These are phyloP conservation scores for Amblyopsis rosae DNA, from an alignment of 2,113 vertebrate genomes.

Conservation along the genomic window DNA sequence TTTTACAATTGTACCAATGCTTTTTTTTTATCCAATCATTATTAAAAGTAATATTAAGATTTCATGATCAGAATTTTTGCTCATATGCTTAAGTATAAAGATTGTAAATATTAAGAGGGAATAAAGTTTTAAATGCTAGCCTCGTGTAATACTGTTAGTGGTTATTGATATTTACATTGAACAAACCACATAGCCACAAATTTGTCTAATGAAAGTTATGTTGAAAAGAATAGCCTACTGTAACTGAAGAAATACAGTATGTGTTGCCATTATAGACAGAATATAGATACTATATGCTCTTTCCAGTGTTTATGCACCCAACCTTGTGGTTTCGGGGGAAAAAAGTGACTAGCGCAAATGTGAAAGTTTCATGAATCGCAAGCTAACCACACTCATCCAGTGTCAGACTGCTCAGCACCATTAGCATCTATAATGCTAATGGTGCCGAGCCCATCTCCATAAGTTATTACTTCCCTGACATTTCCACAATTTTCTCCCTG, in stretches of 20 bases:
- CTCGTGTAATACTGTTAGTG: neutral
- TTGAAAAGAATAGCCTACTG: constrained; percentile 31
- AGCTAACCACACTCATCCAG: constrained; percentile 49
- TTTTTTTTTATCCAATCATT: constrained; percentile 1
- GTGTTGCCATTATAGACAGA: constrained; percentile 22
- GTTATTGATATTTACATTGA: too few relatives aligned
- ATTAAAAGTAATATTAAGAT: neutral
- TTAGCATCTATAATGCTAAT: constrained; percentile 38
- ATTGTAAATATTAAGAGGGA: neutral
- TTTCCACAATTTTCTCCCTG: constrained; percentile 20
- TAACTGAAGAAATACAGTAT: constrained; percentile 15
- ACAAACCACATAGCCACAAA: neutral
- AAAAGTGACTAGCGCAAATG: constrained; percentile 51
- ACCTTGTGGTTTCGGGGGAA: constrained; percentile 27
- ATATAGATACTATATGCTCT: constrained; percentile 22
- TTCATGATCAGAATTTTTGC: constrained; percentile 1
- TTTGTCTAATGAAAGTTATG: constrained; percentile 6
- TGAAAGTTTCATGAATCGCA: constrained; percentile 46
- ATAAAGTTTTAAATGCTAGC: neutral
- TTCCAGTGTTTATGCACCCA: constrained; percentile 41
- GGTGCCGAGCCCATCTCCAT: constrained; percentile 36
- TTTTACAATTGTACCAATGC: constrained; percentile 10
- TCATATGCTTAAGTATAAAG: neutral
- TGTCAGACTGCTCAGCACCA: constrained; percentile 48
- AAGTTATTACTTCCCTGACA: constrained; percentile 48